Percentiles rank a stretch among this genome's conserved stretches.
Evolutionary conservation across 2,113 vertebrate genomes (phyloP).

Genomic region (Dasyornis broadbenti): DNA sequence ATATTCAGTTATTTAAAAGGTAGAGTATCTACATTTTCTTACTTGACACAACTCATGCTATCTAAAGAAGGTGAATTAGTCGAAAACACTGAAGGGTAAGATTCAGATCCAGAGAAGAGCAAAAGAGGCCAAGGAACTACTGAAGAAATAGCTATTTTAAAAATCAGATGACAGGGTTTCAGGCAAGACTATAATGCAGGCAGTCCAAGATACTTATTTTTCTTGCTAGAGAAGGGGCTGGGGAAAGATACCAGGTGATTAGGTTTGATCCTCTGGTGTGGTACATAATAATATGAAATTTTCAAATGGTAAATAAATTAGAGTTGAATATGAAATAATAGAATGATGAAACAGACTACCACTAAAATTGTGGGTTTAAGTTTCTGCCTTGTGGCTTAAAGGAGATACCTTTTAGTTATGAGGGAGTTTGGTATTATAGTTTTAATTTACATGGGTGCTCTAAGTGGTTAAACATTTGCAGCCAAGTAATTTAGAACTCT

Average conservation of each 20-base stretch:
- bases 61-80: not conserved
- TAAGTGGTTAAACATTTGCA: not conserved
- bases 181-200: not conserved
- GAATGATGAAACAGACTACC: not conserved
- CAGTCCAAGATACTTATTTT: not conserved
- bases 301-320: not conserved
- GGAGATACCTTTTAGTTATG: not conserved
- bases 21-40: not conserved
- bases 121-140: not conserved
- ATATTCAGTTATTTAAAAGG: not conserved
- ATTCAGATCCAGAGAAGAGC: not conserved
- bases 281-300: not conserved
- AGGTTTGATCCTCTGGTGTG: not conserved
- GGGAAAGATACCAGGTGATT: not conserved
- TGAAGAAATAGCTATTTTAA: not conserved
- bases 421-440: not conserved
- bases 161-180: not conserved
- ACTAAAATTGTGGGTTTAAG: not conserved
- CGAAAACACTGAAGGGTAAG: not conserved
- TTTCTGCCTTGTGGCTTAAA: not conserved
- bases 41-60: not conserved
- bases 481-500: not conserved
- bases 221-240: not conserved
- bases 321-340: not conserved
- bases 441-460: not conserved